Evolutionary conservation across 2,113 vertebrate genomes (phyloP), one percentile per base, ranked within the genome.

Genomic region (Daphoenositta chrysoptera): DNA sequence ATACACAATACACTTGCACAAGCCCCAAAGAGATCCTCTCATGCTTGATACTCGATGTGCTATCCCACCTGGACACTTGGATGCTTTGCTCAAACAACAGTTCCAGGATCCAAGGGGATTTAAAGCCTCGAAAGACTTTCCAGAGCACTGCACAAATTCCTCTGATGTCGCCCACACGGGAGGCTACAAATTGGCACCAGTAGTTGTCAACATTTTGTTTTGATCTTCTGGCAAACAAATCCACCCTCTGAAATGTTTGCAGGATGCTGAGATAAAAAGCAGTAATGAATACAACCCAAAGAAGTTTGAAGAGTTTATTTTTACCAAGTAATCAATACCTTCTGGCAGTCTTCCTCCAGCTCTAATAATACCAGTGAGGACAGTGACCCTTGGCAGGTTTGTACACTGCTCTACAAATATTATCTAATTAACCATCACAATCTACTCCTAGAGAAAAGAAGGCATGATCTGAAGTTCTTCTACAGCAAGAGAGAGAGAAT

Each of bases 201-300:
- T 15, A 92, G 53, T 28, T 68, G 86, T 95, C 92, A 96, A 80
- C 64, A 89, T 82, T 92, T 82, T 88, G 85, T 94, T 96, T 94
- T 90, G 83, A 96, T 94, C 76, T 94, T 76, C 28, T 23, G 8
- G 92, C 88, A 96, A 96, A 96, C 79, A 96, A 97, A 97, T 83
- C 94, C 94, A 86, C 77, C 89, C 95, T 78, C 92, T 83, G 90
- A 92, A 95, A 93, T 68, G 75, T 56, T 80, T 92, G 65, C 72
- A 93, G 80, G 76, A 90, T 84, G 72, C 76, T 2, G 27, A 89
- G 76, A 90, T 87, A 87, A 95, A 96, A 94, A 78, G 40, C 51
- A 45, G 6, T 50, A 63, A 92, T 17, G 40, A 90, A 89, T 53
- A 89, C 60, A 83, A 78, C 64, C 72, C 71, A 30, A 72, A 71